Conservation (phyloP, 35 echinoderm and acorn worm genomes). For the Diadema setosum region DNA sequence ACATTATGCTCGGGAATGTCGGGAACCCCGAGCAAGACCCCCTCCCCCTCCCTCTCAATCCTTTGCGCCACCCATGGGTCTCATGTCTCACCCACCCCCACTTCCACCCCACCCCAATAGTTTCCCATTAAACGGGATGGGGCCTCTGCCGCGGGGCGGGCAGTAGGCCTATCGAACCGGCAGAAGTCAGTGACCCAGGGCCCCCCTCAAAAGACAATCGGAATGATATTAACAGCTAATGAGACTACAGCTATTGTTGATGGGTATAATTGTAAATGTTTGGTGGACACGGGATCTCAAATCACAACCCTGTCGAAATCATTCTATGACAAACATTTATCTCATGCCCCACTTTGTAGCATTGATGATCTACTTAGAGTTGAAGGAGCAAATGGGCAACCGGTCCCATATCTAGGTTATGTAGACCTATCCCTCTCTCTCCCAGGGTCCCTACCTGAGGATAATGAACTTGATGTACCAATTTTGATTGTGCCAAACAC, state of each 20-base stretch:
- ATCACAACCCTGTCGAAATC: neutral
- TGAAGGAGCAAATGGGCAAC: neutral
- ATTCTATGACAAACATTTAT: neutral
- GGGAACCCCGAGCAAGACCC: neutral
- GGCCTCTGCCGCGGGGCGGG: neutral
- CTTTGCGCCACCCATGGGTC: neutral
- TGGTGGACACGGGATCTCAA: neutral
- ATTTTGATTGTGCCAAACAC: neutral
- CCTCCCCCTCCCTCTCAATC: neutral
- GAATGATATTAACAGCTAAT: neutral
- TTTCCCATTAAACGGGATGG: neutral
- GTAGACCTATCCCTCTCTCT: neutral
- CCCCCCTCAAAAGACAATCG: neutral
- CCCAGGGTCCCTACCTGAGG: neutral
- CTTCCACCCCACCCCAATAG: neutral
- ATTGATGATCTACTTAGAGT: neutral
- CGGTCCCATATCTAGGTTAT: neutral
- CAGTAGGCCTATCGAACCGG: neutral
- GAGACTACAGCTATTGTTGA: neutral
- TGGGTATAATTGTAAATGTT: neutral
- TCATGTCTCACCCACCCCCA: neutral
- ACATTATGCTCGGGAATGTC: neutral
- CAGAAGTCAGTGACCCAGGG: neutral
- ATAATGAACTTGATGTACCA: neutral
- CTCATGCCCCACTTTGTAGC: neutral